Evolutionary conservation across 2,888 invertebrate genomes (phyloP), one percentile per base, ranked within the genome.

Genomic region (Dryobotodes eremita): DNA sequence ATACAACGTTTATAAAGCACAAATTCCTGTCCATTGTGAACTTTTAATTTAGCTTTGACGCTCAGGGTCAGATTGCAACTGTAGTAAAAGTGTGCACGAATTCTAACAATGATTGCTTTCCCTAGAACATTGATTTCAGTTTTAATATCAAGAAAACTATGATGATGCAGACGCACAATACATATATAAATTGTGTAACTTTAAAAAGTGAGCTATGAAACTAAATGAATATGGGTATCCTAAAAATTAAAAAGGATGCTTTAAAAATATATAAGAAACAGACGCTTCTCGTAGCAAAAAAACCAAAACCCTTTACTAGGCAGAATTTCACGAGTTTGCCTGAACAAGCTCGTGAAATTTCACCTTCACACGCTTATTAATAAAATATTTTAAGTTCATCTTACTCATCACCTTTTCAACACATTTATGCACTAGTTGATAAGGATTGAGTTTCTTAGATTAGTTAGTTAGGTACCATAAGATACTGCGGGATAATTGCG

Each of bases 211-310:
- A 48, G 66, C 36, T 36, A 82, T 76, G 31, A 71, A 82, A 64
- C 31, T 69, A 69, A 71, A 82, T 71, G 57, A 68, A 50, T n/a
- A 71, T 69, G 50, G 57, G 42, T 36, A 55, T 10, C 36, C 50
- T 65, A 23, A 61, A 71, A 55, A 61, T 66, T 48, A 74, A 53
- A 75, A 31, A 36, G 36, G 61, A 66, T 61, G 36, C n/a, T 80
- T 50, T 36, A 57, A 74, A 55, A 48, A 70, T 57, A 72, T 68
- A 20, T 55, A 23, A 4, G 55, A 66, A 17, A 46, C 4, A 55
- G 23, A 71, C 13, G 26, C 23, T 55, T 26, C 10, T 57, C 36
- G 2, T 71, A 13, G 15, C 20, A 13, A n/a, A n/a, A n/a, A n/a
- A n/a, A n/a, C n/a, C n/a, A 36, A 20, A 26, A 55, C 13, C 10